phyloP scores from a whole-genome alignment of 2,113 vertebrate genomes.

The Vidua macroura region DNA sequence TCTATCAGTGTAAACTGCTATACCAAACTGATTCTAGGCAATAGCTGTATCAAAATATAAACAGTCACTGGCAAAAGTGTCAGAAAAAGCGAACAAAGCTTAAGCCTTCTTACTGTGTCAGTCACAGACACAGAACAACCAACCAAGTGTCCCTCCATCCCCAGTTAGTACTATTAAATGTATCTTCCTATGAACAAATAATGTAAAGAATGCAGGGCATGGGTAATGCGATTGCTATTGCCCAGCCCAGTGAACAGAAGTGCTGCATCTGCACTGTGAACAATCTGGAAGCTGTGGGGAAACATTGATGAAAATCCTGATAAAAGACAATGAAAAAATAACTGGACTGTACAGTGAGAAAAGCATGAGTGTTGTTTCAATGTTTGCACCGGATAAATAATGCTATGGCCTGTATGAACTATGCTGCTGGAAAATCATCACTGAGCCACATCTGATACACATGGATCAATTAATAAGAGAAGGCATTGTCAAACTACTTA shows the following conservation, averaged over 20 bases:
- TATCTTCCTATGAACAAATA: conserved; percentile 26
- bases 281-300: conserved; percentile 42
- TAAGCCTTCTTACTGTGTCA: not conserved
- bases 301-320: conserved; percentile 59
- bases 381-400: not conserved
- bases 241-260: conserved; percentile 43
- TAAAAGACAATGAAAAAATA: conserved; percentile 59
- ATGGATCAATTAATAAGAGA: not conserved
- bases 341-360: conserved; percentile 9
- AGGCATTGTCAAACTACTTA: not conserved
- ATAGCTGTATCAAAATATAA: not conserved
- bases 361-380: conserved; percentile 3
- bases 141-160: not conserved
- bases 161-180: not conserved
- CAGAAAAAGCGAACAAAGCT: not conserved
- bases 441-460: not conserved
- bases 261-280: conserved; percentile 56
- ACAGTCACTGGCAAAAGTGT: not conserved
- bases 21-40: not conserved
- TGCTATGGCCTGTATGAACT: not conserved
- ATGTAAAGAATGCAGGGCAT: conserved; percentile 38
- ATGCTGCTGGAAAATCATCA: not conserved
- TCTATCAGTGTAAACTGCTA: not conserved
- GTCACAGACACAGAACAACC: not conserved
- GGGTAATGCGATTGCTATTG: conserved; percentile 21